Conservation (phyloP, 2,888 invertebrate genomes). For the Chrysolina haemoptera region DNA sequence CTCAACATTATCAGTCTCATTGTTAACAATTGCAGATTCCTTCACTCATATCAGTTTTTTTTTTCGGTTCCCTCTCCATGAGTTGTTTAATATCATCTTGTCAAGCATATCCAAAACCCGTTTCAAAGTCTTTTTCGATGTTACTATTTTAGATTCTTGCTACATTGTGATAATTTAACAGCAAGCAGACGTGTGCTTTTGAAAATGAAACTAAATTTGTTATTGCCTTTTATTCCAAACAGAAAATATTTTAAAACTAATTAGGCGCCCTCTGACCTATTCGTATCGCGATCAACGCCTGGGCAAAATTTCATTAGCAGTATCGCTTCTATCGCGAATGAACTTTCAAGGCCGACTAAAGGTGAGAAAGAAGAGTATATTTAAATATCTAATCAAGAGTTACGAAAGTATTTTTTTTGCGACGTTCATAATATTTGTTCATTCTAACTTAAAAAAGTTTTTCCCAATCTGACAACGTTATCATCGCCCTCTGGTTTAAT, state of each 20-base stretch:
- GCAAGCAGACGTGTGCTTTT: background rate
- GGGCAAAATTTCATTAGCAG: background rate
- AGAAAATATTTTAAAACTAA: background rate
- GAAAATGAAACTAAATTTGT: background rate
- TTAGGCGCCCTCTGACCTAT: background rate
- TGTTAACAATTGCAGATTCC: no score
- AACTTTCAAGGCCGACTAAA: slow-evolving; percentile 1
- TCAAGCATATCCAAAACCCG: no score
- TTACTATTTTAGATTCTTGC: no score
- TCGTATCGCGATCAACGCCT: background rate
- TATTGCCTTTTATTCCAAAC: background rate
- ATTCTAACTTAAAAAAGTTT: no score
- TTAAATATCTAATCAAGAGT: background rate
- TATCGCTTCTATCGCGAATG: background rate
- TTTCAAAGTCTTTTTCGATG: no score
- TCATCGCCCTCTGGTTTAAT: no score
- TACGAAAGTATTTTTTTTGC: background rate
- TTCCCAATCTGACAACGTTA: no score
- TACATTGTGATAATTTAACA: no score
- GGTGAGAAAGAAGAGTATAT: background rate
- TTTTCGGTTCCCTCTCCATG: no score
- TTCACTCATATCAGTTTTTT: no score
- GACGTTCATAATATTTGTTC: background rate
- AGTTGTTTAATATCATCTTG: no score
- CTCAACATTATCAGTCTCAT: no score